A percentile compares a stretch with the other conserved stretches of the same genome.
These are phyloP conservation scores for Drosophila fungiperda DNA, from an alignment of 2,888 invertebrate genomes.

Conservation along the genomic window DNA sequence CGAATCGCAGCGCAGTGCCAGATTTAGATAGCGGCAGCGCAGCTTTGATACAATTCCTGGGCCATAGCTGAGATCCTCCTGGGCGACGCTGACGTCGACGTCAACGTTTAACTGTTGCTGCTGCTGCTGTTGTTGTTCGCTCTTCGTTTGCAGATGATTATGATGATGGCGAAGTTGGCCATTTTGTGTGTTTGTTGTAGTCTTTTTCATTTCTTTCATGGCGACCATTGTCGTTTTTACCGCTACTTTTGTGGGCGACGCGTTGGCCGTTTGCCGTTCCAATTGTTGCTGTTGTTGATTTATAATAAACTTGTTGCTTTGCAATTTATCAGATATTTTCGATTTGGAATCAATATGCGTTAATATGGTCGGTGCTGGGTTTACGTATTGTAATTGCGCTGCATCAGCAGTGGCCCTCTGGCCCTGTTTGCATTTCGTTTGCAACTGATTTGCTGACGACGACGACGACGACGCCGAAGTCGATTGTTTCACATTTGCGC, in stretches of 20 bases:
- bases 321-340: constrained; percentile 82
- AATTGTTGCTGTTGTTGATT: constrained; percentile 72
- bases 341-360: constrained; percentile 56
- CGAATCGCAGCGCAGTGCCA: constrained; percentile 91
- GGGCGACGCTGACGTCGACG: constrained; percentile 22
- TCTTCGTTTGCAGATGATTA: constrained; percentile 27
- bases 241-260: constrained; percentile 67
- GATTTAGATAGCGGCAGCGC: constrained; percentile 93
- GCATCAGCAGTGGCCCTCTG: constrained; percentile 70
- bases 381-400: constrained; percentile 23
- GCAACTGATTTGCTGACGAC: constrained; percentile 82
- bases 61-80: constrained; percentile 94
- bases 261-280: constrained; percentile 45
- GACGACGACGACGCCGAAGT: constrained; percentile 69
- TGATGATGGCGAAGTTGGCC: constrained; percentile 75
- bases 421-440: constrained; percentile 84
- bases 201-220: constrained; percentile 85
- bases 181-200: constrained; percentile 82
- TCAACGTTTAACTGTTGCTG: constrained; percentile 29
- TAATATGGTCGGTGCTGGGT: constrained; percentile 31
- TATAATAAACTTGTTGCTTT: constrained; percentile 82
- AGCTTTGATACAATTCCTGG: constrained; percentile 96
- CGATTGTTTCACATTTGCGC: constrained; percentile 52
- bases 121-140: constrained; percentile 12
- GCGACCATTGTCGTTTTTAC: constrained; percentile 86